Conservation (phyloP, 2,888 invertebrate genomes). For the Penaeus monodon region DNA sequence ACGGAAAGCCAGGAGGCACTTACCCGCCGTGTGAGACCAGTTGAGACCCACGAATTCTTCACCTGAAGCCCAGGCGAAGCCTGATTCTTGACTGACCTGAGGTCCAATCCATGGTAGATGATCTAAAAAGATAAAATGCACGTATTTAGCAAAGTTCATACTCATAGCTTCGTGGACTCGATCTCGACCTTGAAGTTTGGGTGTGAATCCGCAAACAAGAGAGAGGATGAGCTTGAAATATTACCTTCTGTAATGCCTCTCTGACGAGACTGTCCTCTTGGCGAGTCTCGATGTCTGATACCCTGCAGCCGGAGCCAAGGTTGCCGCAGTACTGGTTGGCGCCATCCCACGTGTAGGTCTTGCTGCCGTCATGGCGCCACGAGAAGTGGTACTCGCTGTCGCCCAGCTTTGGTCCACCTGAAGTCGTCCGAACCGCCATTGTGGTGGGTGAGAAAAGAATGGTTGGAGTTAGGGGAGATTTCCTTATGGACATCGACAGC, state of each 20-base stretch:
- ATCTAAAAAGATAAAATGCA: background rate
- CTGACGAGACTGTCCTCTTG: conserved; percentile 51
- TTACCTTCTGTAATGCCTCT: conserved; percentile 36
- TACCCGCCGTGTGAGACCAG: conserved; percentile 70
- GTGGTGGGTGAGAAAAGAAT: too few species aligned
- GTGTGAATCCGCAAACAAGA: too few species aligned
- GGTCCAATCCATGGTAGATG: conserved; percentile 81
- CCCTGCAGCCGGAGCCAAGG: conserved; percentile 25
- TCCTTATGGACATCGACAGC: too few species aligned
- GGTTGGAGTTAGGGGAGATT: too few species aligned
- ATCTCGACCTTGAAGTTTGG: too few species aligned
- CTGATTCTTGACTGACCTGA: conserved; percentile 93
- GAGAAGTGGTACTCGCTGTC: conserved; percentile 47
- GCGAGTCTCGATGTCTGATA: conserved; percentile 47
- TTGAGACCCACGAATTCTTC: conserved; percentile 86
- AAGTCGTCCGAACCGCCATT: too few species aligned
- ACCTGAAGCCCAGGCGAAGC: conserved; percentile 83
- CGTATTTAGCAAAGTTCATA: too few species aligned
- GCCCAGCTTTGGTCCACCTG: conserved; percentile 28
- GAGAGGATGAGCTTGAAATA: background rate
- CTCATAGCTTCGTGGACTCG: too few species aligned
- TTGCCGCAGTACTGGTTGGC: conserved; percentile 39
- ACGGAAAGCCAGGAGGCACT: background rate
- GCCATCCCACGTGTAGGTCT: conserved; percentile 16
- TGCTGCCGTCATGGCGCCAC: conserved; percentile 41